A percentile compares a stretch with the other conserved stretches of the same genome.
These are phyloP conservation scores for Nylanderia fulva DNA, from an alignment of 1,140 invertebrate species.

Conservation along the genomic window DNA sequence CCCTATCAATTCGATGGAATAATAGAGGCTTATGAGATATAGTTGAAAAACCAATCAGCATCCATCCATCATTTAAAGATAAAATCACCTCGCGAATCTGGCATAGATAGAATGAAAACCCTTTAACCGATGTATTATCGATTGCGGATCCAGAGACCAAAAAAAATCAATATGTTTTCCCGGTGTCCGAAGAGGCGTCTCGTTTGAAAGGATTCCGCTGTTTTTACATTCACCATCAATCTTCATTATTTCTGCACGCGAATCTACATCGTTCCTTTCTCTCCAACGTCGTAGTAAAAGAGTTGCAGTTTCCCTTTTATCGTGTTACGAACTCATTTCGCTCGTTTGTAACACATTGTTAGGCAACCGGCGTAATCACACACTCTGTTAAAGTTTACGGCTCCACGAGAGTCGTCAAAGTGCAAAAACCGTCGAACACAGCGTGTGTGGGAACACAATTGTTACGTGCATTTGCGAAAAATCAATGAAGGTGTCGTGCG, in stretches of 20 bases:
- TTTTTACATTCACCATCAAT: slow-evolving; percentile 7
- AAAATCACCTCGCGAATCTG: slow-evolving; percentile 28
- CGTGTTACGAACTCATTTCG: slow-evolving; percentile 50
- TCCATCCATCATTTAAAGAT: slow-evolving; percentile 55
- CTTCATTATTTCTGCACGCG: not conserved
- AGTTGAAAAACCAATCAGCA: not conserved
- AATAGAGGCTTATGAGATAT: slow-evolving; percentile 14
- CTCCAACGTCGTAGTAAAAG: not conserved
- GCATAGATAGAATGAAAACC: slow-evolving; percentile 19
- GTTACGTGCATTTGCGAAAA: slow-evolving; percentile 22
- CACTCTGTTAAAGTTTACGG: not conserved
- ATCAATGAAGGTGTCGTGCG: slow-evolving; percentile 23
- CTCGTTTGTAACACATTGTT: slow-evolving; percentile 37
- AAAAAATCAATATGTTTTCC: slow-evolving; percentile 26
- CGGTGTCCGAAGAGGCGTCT: not conserved
- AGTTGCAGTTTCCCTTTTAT: slow-evolving; percentile 18
- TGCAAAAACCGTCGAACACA: slow-evolving; percentile 14
- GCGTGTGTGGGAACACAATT: too few species aligned
- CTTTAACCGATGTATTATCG: not conserved
- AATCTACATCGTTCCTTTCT: not conserved
- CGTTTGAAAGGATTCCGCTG: not conserved
- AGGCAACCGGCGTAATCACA: not conserved
- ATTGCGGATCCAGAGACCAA: not conserved
- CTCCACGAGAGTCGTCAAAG: slow-evolving; percentile 23
- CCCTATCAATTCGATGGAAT: not conserved